Percentiles rank a stretch among this genome's conserved stretches.
These are phyloP conservation scores for Natator depressus DNA, from an alignment of 2,113 vertebrate genomes.

Conservation along the genomic window DNA sequence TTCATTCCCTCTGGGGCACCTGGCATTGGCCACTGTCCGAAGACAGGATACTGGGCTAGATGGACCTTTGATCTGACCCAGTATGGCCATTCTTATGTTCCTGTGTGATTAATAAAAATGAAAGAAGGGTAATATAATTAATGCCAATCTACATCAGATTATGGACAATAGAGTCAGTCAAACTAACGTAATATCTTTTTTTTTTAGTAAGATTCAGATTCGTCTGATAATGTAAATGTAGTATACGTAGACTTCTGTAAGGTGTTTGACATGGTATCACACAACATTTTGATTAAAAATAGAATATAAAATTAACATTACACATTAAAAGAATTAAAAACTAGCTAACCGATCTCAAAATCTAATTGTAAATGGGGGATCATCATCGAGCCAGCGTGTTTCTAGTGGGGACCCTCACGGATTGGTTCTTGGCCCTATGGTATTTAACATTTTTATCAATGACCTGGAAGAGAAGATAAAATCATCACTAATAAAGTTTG, in stretches of 20 bases:
- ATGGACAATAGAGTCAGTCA: too few relatives aligned
- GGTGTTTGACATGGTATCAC: not conserved
- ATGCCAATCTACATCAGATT: not conserved
- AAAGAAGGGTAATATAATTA: not conserved
- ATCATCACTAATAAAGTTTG: not conserved
- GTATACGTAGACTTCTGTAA: not conserved
- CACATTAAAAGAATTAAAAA: not conserved
- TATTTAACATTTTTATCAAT: not conserved
- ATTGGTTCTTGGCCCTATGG: not conserved
- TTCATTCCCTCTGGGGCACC: too few relatives aligned
- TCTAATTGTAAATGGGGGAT: not conserved
- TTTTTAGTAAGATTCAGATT: too few relatives aligned
- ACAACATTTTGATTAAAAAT: not conserved
- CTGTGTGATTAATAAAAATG: not conserved
- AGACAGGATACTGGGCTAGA: too few relatives aligned
- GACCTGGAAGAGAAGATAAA: not conserved
- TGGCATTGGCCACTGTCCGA: too few relatives aligned
- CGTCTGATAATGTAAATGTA: not conserved
- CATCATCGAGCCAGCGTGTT: not conserved
- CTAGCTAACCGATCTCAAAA: not conserved
- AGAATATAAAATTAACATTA: not conserved
- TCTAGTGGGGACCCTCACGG: not conserved
- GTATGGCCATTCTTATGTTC: too few relatives aligned
- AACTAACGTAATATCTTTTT: too few relatives aligned
- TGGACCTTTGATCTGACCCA: too few relatives aligned